Evolutionary conservation across 1,140 invertebrate genomes (phyloP).

Genomic region (Sinella curviseta): DNA sequence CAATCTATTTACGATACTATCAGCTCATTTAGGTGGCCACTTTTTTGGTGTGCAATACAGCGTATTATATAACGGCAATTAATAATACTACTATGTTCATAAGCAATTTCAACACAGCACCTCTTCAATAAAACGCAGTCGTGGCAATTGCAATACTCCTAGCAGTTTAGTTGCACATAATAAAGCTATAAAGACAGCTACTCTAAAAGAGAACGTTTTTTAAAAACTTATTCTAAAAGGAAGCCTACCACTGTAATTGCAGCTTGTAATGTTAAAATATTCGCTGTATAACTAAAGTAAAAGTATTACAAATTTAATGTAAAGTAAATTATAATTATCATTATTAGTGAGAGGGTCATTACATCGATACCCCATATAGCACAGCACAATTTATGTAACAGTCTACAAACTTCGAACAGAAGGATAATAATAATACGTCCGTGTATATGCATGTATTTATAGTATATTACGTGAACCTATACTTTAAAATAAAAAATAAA

Average conservation of each 20-base stretch:
- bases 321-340: slow-evolving; percentile 9
- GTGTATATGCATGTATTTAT: not conserved
- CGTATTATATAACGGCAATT: not conserved
- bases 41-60: no score
- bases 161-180: no score
- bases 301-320: slow-evolving; percentile 2
- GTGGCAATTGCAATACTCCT: not conserved
- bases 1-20: no score
- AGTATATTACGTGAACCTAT: not conserved
- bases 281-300: no score
- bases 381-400: slow-evolving; percentile 17
- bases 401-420: slow-evolving; percentile 8
- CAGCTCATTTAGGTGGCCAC: no score
- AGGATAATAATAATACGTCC: slow-evolving; percentile 10
- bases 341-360: not conserved
- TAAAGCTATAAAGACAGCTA: no score
- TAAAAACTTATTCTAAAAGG: not conserved
- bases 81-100: not conserved
- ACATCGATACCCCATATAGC: slow-evolving; percentile 17
- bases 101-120: not conserved
- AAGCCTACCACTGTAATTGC: not conserved
- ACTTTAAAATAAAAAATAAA: not conserved
- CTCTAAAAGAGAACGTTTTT: no score
- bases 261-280: slow-evolving; percentile 15
- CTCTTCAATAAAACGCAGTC: not conserved